Conservation (phyloP, 2,888 invertebrate genomes). For the Incurvaria masculella region DNA sequence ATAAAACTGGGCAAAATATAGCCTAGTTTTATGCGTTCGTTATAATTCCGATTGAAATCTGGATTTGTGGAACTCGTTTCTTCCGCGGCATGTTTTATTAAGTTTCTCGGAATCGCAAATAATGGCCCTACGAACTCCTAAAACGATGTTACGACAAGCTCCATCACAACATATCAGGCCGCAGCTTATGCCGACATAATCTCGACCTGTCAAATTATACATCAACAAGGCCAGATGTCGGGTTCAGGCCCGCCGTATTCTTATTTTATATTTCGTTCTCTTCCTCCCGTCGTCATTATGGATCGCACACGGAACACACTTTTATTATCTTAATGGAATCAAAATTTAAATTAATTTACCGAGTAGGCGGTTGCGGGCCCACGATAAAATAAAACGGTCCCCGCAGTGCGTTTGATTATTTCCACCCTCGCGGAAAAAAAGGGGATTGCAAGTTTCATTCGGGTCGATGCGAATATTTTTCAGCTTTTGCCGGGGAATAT, state of each 20-base stretch:
- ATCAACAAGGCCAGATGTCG: constrained; percentile 22
- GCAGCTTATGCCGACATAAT: neutral
- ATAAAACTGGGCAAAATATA: no score
- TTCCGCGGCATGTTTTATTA: no score
- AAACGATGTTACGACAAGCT: neutral
- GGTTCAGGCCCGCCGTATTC: constrained; percentile 3
- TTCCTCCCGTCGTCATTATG: neutral
- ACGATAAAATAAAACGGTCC: neutral
- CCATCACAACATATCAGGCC: neutral
- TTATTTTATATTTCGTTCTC: neutral
- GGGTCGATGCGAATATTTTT: neutral
- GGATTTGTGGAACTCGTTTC: no score
- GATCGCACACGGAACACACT: constrained; percentile 6
- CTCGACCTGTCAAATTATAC: constrained; percentile 19
- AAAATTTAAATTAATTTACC: constrained; percentile 38
- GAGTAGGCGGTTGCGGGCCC: neutral
- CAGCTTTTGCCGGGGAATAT: no score
- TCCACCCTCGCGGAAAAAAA: neutral
- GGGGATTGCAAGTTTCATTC: neutral
- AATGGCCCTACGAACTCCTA: neutral
- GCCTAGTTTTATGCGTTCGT: no score
- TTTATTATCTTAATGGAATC: constrained; percentile 40
- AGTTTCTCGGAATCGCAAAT: no score
- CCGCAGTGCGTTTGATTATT: no score
- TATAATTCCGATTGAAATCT: no score